Conservation (phyloP, 2,888 invertebrate genomes). For the Suillia variegata region DNA sequence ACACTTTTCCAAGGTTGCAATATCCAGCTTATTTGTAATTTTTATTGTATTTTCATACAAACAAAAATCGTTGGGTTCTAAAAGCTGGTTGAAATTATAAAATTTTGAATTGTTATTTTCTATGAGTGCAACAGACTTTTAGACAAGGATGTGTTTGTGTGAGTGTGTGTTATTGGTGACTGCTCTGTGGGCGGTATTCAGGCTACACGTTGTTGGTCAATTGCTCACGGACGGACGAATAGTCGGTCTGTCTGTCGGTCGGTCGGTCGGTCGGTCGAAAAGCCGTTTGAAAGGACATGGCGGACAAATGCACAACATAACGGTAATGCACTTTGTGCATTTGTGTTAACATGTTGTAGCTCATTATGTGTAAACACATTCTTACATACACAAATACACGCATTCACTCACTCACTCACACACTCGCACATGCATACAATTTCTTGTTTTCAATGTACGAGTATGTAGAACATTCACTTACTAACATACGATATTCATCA, state of each 20-base stretch:
- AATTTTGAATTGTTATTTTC: too few relatives aligned
- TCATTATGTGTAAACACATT: constrained; percentile 34
- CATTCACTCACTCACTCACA: constrained; percentile 18
- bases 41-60: too few relatives aligned
- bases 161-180: not conserved
- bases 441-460: too few relatives aligned
- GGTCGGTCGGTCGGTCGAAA: not conserved
- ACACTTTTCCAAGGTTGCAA: too few relatives aligned
- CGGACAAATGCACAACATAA: constrained; percentile 22
- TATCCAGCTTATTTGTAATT: too few relatives aligned
- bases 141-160: too few relatives aligned
- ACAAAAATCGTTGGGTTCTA: too few relatives aligned
- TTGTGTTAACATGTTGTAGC: constrained; percentile 42
- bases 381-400: constrained; percentile 14
- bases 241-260: not conserved
- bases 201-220: not conserved
- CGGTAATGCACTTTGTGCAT: constrained; percentile 35
- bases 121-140: too few relatives aligned
- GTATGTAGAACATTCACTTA: not conserved
- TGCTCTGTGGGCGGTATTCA: constrained; percentile 14
- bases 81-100: too few relatives aligned
- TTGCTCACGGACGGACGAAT: not conserved
- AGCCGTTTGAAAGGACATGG: constrained; percentile 12
- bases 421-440: constrained; percentile 7
- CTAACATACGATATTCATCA: not conserved